Conservation (phyloP, 2,113 vertebrate genomes). For the Callocephalon fimbriatum region DNA sequence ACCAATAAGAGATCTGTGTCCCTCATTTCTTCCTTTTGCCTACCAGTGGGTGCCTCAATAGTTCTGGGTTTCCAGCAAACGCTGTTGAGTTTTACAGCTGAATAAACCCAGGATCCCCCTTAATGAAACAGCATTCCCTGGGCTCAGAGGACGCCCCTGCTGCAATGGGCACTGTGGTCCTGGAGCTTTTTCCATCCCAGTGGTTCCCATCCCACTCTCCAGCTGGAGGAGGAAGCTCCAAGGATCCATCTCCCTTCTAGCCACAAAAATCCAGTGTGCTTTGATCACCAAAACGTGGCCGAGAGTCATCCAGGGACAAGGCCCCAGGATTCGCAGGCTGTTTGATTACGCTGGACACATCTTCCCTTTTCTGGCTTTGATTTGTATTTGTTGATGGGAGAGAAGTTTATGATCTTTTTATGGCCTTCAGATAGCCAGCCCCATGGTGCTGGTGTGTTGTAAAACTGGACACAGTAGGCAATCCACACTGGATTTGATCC, state of each 20-base stretch:
- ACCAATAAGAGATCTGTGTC: background rate
- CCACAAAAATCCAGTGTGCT: background rate
- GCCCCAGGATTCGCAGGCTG: accelerated
- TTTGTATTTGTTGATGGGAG: background rate
- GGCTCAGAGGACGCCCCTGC: background rate
- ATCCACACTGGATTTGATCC: background rate
- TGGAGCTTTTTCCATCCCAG: background rate
- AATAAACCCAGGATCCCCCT: background rate
- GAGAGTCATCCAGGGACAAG: background rate
- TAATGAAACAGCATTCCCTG: background rate
- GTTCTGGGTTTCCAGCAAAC: background rate
- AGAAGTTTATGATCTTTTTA: background rate
- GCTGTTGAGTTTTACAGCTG: background rate
- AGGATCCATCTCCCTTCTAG: background rate
- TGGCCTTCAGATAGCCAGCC: background rate
- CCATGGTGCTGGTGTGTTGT: background rate
- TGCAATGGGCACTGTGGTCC: accelerated
- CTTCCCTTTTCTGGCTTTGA: background rate
- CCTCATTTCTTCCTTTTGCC: background rate
- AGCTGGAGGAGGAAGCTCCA: background rate
- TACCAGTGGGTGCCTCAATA: background rate
- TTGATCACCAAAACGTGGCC: background rate
- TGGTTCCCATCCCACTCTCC: background rate
- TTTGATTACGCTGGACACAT: background rate
- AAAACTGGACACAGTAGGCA: background rate